phyloP scores from a whole-genome alignment of 2,797 vertebrate species.

The Malurus splendens region DNA sequence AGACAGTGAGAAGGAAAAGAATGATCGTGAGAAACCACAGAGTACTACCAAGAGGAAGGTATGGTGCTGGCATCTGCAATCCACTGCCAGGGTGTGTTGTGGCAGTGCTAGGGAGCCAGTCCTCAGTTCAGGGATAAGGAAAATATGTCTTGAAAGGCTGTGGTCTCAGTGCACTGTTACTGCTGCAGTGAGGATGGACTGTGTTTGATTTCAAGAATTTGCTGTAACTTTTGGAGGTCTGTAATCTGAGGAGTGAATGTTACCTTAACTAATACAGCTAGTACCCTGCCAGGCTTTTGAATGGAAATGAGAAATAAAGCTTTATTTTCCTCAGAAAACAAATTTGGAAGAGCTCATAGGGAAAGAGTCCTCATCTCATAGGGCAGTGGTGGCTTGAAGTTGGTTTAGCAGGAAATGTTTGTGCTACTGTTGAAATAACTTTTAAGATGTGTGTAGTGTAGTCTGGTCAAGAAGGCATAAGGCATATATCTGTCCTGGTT shows the following conservation, averaged over 20 bases:
- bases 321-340: not conserved
- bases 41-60: conserved; percentile 76
- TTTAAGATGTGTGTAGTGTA: not conserved
- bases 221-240: not conserved
- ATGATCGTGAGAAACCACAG: conserved; percentile 73
- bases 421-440: not conserved
- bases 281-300: not conserved
- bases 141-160: not conserved
- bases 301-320: not conserved
- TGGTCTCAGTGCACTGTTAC: not conserved
- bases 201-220: not conserved
- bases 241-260: not conserved
- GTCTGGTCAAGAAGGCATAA: not conserved
- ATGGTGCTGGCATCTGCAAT: not conserved
- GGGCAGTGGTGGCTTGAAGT: not conserved
- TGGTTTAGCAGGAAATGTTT: not conserved
- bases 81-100: accelerated
- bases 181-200: not conserved
- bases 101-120: not conserved
- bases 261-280: not conserved
- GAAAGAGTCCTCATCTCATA: not conserved
- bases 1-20: conserved; percentile 85
- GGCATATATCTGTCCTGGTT: not conserved
- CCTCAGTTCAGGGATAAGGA: not conserved
- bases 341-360: accelerated